Percentiles rank a stretch among this genome's conserved stretches.
Conservation (phyloP, 1,140 invertebrate species). For the Drosophila pseudoobscura region DNA sequence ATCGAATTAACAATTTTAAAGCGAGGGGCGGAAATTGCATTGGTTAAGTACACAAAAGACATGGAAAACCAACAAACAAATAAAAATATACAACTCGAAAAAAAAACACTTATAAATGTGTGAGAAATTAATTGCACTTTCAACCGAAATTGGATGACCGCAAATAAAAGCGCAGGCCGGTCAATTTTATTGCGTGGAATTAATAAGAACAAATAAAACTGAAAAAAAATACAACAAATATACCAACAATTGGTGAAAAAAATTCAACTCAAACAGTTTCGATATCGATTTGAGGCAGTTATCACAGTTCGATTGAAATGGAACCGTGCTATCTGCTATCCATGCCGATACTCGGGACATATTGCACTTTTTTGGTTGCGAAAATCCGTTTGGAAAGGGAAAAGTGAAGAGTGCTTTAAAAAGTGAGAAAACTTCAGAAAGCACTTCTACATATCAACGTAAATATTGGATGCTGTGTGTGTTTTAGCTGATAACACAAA, state of each 20-base stretch:
- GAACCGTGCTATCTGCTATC: constrained; percentile 4
- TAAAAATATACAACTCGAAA: constrained; percentile 2
- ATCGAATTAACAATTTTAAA: constrained; percentile 53
- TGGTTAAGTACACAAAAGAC: constrained; percentile 38
- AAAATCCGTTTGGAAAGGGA: no score
- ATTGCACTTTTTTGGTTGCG: background rate
- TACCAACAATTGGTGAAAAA: constrained; percentile 15
- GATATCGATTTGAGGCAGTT: constrained; percentile 1
- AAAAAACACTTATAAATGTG: constrained; percentile 62
- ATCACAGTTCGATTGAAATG: constrained; percentile 14
- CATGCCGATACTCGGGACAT: background rate
- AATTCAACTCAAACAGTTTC: constrained; percentile 11
- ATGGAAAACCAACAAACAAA: constrained; percentile 2
- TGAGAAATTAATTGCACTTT: constrained; percentile 75
- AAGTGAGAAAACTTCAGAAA: no score
- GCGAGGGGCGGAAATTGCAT: constrained; percentile 43
- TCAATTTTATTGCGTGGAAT: constrained; percentile 39
- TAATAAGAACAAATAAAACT: background rate
- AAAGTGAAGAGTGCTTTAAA: no score
- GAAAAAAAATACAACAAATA: constrained; percentile 16
- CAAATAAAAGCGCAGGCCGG: constrained; percentile 57
- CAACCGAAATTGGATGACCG: constrained; percentile 63
- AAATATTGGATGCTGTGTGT: no score
- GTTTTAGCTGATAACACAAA: no score
- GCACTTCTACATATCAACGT: no score